phyloP scores from a whole-genome alignment of 2,113 vertebrate species.

The Mobula hypostoma region DNA sequence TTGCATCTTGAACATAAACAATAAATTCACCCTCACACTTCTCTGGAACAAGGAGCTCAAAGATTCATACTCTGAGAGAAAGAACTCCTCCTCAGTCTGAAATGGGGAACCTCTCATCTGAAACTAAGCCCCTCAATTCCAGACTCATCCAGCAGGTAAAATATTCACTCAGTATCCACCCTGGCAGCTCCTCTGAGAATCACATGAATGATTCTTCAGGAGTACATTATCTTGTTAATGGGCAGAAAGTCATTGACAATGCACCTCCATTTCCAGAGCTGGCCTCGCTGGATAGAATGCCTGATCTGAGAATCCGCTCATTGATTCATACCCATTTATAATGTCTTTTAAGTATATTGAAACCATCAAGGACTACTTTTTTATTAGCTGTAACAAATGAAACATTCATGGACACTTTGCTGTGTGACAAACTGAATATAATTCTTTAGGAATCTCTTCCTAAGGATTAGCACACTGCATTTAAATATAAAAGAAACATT shows the following conservation, averaged over 20 bases:
- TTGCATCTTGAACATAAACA: too few species aligned
- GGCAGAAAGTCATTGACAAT: neutral
- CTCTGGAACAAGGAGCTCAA: too few species aligned
- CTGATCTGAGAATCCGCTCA: neutral
- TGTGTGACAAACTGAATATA: neutral
- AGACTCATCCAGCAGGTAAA: too few species aligned
- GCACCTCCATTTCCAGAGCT: neutral
- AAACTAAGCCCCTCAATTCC: too few species aligned
- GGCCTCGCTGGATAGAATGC: neutral
- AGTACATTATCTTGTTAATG: neutral
- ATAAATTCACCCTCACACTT: too few species aligned
- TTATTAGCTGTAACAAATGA: neutral
- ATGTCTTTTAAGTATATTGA: neutral
- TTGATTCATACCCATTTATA: neutral
- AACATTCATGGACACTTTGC: neutral
- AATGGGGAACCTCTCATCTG: too few species aligned
- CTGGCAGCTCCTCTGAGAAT: too few species aligned
- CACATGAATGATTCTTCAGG: too few species aligned
- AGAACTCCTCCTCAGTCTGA: too few species aligned
- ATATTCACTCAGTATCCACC: too few species aligned
- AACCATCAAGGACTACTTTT: neutral
- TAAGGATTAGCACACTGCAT: neutral
- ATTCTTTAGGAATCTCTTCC: neutral
- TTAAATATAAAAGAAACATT: neutral
- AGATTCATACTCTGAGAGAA: too few species aligned